These are phyloP conservation scores for Pelobates cultripes DNA, from an alignment of 2,797 vertebrate genomes.

Conservation along the genomic window DNA sequence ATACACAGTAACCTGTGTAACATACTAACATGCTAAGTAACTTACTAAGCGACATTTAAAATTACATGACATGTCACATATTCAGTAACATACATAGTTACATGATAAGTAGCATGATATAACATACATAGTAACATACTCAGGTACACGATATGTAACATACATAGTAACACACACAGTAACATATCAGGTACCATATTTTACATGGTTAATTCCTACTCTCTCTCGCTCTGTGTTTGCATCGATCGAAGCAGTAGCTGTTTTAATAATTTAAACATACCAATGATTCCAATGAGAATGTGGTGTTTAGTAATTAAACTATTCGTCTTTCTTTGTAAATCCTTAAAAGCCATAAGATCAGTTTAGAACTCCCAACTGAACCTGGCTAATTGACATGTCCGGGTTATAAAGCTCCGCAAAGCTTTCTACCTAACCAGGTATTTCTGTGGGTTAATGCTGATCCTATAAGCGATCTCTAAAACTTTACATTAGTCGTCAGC, in stretches of 20 bases:
- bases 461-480: background rate
- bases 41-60: no score
- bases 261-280: slow-evolving; percentile 16
- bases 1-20: no score
- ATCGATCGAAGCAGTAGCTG: background rate
- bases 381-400: background rate
- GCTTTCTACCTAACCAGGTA: background rate
- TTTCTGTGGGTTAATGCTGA: slow-evolving; percentile 2
- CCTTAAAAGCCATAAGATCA: background rate
- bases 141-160: no score
- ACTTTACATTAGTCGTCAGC: no score
- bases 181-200: no score
- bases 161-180: no score
- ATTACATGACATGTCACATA: no score
- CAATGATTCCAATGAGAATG: slow-evolving; percentile 11
- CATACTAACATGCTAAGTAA: no score
- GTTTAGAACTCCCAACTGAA: slow-evolving; percentile 15
- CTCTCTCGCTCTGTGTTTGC: background rate
- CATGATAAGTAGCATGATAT: no score
- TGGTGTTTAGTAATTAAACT: slow-evolving; percentile 18
- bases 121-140: no score
- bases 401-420: background rate
- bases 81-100: no score
- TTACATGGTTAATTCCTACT: no score
- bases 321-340: slow-evolving; percentile 22